Conservation (phyloP, 2,888 invertebrate genomes). For the Venusia cambrica region DNA sequence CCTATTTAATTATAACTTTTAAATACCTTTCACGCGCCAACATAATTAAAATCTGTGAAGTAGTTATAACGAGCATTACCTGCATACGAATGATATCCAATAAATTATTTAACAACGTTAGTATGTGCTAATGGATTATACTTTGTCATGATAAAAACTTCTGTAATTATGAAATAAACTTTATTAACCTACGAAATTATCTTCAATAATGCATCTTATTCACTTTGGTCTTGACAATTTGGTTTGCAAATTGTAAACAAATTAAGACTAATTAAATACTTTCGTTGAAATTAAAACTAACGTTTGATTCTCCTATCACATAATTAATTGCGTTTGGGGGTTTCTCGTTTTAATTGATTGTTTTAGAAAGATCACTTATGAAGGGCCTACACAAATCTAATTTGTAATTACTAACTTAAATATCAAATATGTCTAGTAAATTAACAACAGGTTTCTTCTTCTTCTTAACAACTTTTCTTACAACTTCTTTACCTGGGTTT, state of each 20-base stretch:
- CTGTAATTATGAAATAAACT: neutral
- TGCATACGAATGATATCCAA: no score
- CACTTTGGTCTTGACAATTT: constrained; percentile 10
- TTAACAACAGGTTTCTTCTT: constrained; percentile 62
- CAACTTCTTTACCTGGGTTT: constrained; percentile 50
- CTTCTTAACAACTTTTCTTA: constrained; percentile 66
- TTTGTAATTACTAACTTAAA: constrained; percentile 61
- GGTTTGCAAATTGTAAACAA: constrained; percentile 8
- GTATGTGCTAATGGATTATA: no score
- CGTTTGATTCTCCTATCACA: constrained; percentile 10
- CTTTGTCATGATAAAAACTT: no score
- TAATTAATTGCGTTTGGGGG: neutral
- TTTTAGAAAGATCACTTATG: no score
- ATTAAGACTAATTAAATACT: constrained; percentile 2
- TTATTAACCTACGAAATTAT: constrained; percentile 3
- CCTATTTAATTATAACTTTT: no score
- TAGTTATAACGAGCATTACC: no score
- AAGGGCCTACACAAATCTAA: constrained; percentile 39
- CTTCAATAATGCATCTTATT: constrained; percentile 7
- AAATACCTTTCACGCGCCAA: no score
- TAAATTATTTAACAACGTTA: no score
- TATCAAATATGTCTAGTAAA: constrained; percentile 69
- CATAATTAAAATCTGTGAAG: no score
- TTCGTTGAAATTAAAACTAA: constrained; percentile 10
- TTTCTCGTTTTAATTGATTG: neutral